These are phyloP conservation scores for Reinhardtius hippoglossoides DNA, from an alignment of 2,113 vertebrate species.

Conservation along the genomic window DNA sequence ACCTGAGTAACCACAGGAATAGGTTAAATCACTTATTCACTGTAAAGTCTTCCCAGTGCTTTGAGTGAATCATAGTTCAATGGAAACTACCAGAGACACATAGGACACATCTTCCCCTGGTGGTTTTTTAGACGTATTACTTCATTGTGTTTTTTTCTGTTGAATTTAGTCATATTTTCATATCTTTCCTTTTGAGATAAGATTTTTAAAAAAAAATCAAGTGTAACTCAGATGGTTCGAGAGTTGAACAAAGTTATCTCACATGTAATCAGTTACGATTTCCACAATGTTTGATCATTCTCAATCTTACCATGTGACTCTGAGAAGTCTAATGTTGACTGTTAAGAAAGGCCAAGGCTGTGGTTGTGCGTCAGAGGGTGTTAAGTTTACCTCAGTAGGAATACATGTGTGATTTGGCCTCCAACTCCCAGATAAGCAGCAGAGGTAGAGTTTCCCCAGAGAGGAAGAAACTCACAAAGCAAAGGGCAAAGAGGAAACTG, in stretches of 20 bases:
- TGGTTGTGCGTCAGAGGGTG: background rate
- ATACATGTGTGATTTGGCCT: background rate
- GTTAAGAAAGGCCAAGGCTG: background rate
- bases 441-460: background rate
- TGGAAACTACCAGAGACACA: background rate
- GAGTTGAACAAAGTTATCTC: background rate
- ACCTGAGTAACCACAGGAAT: background rate
- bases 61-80: background rate
- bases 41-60: background rate
- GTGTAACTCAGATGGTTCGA: too few species aligned
- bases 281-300: background rate
- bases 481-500: background rate
- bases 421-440: background rate
- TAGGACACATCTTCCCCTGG: conserved; percentile 4
- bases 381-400: background rate
- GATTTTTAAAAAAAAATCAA: too few species aligned
- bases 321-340: background rate
- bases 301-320: background rate
- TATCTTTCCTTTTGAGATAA: background rate
- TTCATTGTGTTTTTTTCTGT: background rate
- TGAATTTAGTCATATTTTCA: background rate
- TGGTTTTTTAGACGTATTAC: background rate
- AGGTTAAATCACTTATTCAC: background rate
- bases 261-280: background rate
- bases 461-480: background rate